Conservation (phyloP, 2,113 vertebrate genomes). For the Rhea pennata region DNA sequence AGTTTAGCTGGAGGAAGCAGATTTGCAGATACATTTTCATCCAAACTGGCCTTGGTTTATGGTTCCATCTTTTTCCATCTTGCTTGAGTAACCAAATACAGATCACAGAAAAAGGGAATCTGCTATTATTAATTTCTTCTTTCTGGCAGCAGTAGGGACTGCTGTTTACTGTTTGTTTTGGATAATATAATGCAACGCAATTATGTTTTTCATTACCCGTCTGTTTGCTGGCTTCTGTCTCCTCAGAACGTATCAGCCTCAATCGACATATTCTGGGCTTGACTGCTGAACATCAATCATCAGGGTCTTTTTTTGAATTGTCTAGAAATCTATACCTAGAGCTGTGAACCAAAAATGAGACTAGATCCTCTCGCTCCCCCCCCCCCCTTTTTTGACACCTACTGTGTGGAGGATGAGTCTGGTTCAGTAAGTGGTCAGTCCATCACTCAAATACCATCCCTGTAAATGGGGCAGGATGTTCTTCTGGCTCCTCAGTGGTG, state of each 20-base stretch:
- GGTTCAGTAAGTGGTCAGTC: neutral
- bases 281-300: neutral
- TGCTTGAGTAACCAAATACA: neutral
- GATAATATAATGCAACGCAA: neutral
- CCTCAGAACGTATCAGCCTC: neutral
- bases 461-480: neutral
- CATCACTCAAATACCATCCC: neutral
- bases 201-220: neutral
- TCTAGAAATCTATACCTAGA: neutral
- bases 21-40: conserved; percentile 19
- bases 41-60: neutral
- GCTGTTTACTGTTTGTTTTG: conserved; percentile 23
- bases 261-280: neutral
- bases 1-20: neutral
- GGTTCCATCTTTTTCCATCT: conserved; percentile 28
- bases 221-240: neutral
- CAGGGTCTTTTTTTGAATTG: neutral
- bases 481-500: neutral
- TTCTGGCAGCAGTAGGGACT: neutral
- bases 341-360: neutral
- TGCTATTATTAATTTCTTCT: conserved; percentile 25
- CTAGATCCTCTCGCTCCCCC: neutral
- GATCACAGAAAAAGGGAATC: neutral
- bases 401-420: neutral
- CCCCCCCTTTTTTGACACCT: neutral